phyloP scores from a whole-genome alignment of 2,888 invertebrate genomes.

The Lutraria lutraria region DNA sequence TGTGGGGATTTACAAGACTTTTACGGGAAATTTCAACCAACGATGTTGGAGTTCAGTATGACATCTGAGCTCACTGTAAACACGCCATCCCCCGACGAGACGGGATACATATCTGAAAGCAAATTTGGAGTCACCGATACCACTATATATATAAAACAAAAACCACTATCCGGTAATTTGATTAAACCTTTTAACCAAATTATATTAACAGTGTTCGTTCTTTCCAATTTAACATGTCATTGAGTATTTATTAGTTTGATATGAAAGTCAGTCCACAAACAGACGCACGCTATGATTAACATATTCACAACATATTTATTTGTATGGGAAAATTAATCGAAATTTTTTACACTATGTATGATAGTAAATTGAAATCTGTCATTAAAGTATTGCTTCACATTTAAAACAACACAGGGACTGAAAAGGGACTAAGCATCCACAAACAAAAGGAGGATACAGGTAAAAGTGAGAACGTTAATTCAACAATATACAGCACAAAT shows the following conservation, averaged over 20 bases:
- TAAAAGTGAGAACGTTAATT: not conserved
- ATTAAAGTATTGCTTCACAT: not conserved
- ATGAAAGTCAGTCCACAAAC: no score
- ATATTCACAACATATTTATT: no score
- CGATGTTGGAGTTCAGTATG: conserved; percentile 14
- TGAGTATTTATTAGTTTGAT: no score
- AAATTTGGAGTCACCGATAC: no score
- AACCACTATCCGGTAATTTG: conserved; percentile 15
- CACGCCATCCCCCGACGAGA: not conserved
- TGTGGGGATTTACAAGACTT: conserved; percentile 30
- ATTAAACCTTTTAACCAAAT: not conserved
- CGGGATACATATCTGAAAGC: conserved; percentile 14
- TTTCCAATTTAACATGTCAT: no score
- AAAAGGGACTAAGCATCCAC: not conserved
- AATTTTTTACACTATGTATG: no score
- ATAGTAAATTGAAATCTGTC: no score
- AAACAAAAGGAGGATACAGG: not conserved
- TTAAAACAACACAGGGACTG: not conserved
- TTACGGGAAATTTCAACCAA: conserved; percentile 46
- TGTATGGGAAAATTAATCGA: no score
- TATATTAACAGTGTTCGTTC: no score
- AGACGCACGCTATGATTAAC: no score
- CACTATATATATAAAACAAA: not conserved
- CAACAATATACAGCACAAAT: not conserved
- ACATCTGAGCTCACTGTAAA: conserved; percentile 9